Percentiles rank a stretch among this genome's conserved stretches.
Evolutionary conservation across 2,888 invertebrate genomes (phyloP).

Genomic region (Pollenia amentaria): DNA sequence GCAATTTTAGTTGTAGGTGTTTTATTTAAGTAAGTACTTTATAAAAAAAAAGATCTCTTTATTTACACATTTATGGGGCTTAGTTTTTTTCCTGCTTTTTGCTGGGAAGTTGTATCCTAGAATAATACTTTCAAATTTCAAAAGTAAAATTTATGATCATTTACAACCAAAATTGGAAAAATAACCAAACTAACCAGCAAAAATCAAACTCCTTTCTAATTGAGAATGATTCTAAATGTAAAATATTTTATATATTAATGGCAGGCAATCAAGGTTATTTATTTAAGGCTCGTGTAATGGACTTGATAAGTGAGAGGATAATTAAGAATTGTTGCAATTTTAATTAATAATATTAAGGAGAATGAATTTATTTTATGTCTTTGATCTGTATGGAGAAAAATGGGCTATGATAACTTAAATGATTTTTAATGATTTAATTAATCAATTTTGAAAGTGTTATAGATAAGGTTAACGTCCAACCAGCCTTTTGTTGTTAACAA

Average conservation of each 20-base stretch:
- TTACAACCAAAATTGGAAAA: slow-evolving; percentile 32
- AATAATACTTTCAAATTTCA: slow-evolving; percentile 70
- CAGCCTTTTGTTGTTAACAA: too few relatives aligned
- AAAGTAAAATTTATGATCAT: slow-evolving; percentile 68
- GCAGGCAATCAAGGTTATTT: slow-evolving; percentile 32
- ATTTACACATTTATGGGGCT: background rate
- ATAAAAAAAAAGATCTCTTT: slow-evolving; percentile 17
- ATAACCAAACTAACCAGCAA: background rate
- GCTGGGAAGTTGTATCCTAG: slow-evolving; percentile 36
- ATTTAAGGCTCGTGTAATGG: background rate
- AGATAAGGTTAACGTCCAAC: too few relatives aligned
- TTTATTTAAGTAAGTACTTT: slow-evolving; percentile 51
- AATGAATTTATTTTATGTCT: background rate
- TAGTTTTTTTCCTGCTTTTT: slow-evolving; percentile 6
- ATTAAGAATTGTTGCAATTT: slow-evolving; percentile 26
- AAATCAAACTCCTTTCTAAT: slow-evolving; percentile 65
- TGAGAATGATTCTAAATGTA: slow-evolving; percentile 58
- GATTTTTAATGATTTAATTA: too few relatives aligned
- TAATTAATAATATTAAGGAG: slow-evolving; percentile 20
- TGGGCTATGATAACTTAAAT: too few relatives aligned
- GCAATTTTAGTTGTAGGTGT: slow-evolving; percentile 66
- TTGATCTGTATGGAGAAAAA: too few relatives aligned
- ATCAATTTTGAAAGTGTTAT: too few relatives aligned
- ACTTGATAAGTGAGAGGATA: slow-evolving; percentile 18
- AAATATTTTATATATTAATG: slow-evolving; percentile 55